These are phyloP conservation scores for Podabrus alpinus DNA, from an alignment of 2,888 invertebrate species.

Conservation along the genomic window DNA sequence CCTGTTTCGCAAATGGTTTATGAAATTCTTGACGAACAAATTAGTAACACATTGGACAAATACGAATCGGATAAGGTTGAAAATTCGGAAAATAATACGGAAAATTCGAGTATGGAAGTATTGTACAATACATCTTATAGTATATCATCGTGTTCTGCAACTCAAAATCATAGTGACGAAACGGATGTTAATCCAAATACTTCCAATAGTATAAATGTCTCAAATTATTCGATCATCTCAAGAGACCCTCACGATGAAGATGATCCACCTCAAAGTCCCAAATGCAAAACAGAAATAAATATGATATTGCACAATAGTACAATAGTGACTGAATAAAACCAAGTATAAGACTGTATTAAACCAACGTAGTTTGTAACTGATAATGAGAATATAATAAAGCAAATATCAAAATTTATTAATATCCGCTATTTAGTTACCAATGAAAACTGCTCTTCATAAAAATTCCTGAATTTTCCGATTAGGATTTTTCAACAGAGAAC, in stretches of 20 bases:
- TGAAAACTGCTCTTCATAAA: not conserved
- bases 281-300: conserved; percentile 28
- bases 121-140: not conserved
- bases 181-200: not conserved
- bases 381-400: not conserved
- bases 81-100: not conserved
- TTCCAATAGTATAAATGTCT: not conserved
- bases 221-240: not conserved
- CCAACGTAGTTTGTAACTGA: not conserved
- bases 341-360: not conserved
- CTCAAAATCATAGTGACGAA: not conserved
- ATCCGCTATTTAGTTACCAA: not conserved
- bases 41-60: not conserved
- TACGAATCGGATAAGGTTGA: not conserved
- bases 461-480: not conserved
- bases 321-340: not conserved
- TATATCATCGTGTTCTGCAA: not conserved
- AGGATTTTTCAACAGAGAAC: not conserved
- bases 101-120: not conserved
- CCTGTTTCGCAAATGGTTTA: not conserved
- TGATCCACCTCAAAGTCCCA: conserved; percentile 19
- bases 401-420: not conserved
- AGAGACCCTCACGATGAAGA: not conserved
- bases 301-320: conserved; percentile 9
- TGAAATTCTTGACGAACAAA: not conserved